Conservation (phyloP, 2,113 vertebrate species). For the Anolis sagrei region DNA sequence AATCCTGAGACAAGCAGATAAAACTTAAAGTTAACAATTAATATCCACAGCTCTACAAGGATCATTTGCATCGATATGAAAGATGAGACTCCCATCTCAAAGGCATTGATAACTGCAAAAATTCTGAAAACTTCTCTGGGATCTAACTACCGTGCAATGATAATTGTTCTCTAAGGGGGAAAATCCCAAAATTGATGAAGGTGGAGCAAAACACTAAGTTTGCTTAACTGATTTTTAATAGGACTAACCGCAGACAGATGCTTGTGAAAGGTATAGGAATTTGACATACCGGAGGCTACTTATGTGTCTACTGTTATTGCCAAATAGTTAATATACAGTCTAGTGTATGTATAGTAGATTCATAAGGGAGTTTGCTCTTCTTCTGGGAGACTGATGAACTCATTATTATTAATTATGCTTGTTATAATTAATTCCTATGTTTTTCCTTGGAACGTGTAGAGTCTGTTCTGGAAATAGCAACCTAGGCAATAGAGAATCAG, state of each 20-base stretch:
- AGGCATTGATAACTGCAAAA: too few species aligned
- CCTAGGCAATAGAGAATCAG: background rate
- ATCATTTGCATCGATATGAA: background rate
- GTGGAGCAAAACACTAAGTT: background rate
- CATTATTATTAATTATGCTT: background rate
- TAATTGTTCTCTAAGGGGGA: accelerated
- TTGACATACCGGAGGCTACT: constrained; percentile 5
- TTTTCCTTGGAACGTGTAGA: background rate
- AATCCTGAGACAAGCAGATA: background rate
- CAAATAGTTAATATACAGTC: background rate
- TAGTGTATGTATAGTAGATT: background rate
- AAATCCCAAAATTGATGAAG: background rate
- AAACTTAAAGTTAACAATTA: background rate
- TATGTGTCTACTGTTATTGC: constrained; percentile 12
- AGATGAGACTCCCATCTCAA: too few species aligned
- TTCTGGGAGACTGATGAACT: background rate
- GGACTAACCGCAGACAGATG: background rate
- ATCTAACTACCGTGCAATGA: constrained; percentile 27
- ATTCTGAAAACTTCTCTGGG: constrained; percentile 11
- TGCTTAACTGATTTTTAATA: background rate
- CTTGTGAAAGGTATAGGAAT: background rate
- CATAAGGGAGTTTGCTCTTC: background rate
- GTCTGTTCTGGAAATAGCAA: background rate
- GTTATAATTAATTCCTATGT: background rate
- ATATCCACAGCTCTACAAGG: background rate